Evolutionary conservation across 2,797 vertebrate genomes (phyloP).

Genomic region (Eremophila alpestris): DNA sequence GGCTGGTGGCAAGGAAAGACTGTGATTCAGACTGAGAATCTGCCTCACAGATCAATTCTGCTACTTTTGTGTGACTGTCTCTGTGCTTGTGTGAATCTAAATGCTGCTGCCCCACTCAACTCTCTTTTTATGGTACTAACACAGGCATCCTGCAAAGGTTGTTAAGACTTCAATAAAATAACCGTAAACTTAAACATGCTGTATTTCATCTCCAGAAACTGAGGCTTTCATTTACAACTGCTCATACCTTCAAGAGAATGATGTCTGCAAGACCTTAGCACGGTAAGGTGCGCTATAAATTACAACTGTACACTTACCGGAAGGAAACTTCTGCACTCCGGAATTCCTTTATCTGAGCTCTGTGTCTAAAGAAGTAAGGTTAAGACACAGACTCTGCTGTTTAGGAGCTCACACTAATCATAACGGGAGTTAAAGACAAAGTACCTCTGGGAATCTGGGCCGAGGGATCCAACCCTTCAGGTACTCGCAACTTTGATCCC

Average conservation of each 20-base stretch:
- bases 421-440: neutral
- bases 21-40: neutral
- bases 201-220: neutral
- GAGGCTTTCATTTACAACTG: neutral
- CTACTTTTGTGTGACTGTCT: neutral
- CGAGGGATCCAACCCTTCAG: neutral
- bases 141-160: neutral
- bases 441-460: neutral
- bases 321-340: conserved; percentile 3
- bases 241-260: neutral
- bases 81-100: neutral
- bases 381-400: neutral
- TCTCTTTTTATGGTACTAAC: neutral
- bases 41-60: neutral
- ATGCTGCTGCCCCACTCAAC: neutral
- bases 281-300: neutral
- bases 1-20: neutral
- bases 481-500: neutral
- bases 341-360: neutral
- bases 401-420: neutral
- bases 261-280: neutral
- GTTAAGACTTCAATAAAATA: neutral
- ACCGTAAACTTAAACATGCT: neutral
- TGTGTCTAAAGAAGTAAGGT: neutral
- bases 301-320: neutral